Conservation (phyloP, 2,113 vertebrate species). For the Stigmatopora argus region DNA sequence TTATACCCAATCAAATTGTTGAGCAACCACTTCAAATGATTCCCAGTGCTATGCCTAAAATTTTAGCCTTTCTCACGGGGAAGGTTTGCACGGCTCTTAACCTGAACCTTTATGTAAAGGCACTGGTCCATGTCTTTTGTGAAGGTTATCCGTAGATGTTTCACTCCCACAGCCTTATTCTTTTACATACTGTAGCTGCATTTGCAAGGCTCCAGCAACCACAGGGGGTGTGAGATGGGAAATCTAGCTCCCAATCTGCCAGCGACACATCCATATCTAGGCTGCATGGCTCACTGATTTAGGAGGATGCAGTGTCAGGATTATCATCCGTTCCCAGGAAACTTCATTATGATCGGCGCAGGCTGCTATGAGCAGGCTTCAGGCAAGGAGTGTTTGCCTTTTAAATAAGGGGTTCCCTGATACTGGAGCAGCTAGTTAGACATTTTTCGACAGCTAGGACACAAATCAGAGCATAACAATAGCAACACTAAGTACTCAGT, state of each 20-base stretch:
- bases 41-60: conserved; percentile 49
- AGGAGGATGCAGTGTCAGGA: conserved; percentile 62
- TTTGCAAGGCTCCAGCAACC: conserved; percentile 53
- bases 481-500: conserved; percentile 36
- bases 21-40: conserved; percentile 45
- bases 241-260: conserved; percentile 67
- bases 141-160: conserved; percentile 74
- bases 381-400: conserved; percentile 44
- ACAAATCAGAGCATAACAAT: conserved; percentile 41
- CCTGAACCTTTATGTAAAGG: conserved; percentile 71
- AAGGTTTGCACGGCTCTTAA: conserved; percentile 65
- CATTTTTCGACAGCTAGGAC: conserved; percentile 28
- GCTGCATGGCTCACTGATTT: conserved; percentile 65
- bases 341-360: conserved; percentile 62
- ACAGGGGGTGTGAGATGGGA: conserved; percentile 64
- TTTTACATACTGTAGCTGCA: conserved; percentile 65
- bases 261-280: conserved; percentile 65
- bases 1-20: conserved; percentile 9
- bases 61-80: conserved; percentile 62
- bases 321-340: conserved; percentile 62
- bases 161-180: conserved; percentile 67
- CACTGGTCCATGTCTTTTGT: conserved; percentile 68
- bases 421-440: conserved; percentile 27
- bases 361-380: conserved; percentile 41
- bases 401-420: conserved; percentile 60